phyloP scores from a whole-genome alignment of 2,888 invertebrate species.

The Eurois occulta region DNA sequence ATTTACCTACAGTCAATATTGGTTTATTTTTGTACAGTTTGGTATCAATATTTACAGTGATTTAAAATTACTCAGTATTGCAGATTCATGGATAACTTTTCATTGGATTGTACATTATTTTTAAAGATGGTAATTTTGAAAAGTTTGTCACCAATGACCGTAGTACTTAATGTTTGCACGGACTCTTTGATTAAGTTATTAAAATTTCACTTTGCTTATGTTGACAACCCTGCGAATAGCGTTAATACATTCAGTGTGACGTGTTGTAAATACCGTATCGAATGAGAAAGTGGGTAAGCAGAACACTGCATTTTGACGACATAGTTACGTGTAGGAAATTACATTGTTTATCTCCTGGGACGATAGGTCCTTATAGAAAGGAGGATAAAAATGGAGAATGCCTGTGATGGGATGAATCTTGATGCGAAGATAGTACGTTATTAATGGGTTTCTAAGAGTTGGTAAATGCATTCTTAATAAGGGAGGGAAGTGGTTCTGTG shows the following conservation, averaged over 20 bases:
- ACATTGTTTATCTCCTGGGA: conserved; percentile 1
- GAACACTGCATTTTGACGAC: neutral
- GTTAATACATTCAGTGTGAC: neutral
- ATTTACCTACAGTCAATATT: neutral
- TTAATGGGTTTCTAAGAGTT: conserved; percentile 30
- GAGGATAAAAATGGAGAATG: conserved; percentile 24
- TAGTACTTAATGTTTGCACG: neutral
- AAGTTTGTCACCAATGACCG: neutral
- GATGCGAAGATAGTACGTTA: conserved; percentile 43
- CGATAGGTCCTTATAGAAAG: neutral
- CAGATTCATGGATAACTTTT: neutral
- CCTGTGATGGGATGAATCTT: conserved; percentile 36
- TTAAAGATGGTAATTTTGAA: neutral
- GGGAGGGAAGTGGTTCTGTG: conserved; percentile 6
- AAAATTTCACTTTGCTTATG: neutral
- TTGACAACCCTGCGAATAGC: neutral
- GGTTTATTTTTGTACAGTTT: neutral
- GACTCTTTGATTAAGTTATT: neutral
- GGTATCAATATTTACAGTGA: no score
- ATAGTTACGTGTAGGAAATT: conserved; percentile 28
- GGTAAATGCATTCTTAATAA: conserved; percentile 5
- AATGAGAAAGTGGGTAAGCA: neutral
- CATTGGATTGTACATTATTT: neutral
- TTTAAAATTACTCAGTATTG: neutral
- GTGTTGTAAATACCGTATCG: neutral